These are phyloP conservation scores for Poliocrania exsul DNA, from an alignment of 2,797 vertebrate species.

Conservation along the genomic window DNA sequence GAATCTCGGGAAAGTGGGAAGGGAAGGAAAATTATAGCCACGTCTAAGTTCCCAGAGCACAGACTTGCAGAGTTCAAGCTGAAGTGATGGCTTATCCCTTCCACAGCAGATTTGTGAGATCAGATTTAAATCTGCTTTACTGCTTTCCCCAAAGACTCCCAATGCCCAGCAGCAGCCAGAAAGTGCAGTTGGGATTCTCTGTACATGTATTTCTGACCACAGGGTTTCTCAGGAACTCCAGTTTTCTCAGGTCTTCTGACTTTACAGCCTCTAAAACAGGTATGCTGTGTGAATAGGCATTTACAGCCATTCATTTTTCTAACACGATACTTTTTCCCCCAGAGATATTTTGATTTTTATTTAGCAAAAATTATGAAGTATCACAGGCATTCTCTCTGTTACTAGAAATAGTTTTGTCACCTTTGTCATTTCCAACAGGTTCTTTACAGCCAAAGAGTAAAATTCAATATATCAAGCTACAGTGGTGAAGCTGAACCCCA, in stretches of 20 bases:
- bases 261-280: neutral
- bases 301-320: neutral
- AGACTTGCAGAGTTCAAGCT: neutral
- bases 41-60: neutral
- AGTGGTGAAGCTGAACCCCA: neutral
- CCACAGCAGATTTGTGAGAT: neutral
- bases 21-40: neutral
- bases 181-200: neutral
- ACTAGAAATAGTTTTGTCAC: neutral
- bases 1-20: neutral
- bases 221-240: neutral
- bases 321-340: neutral
- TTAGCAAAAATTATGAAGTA: neutral
- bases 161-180: neutral
- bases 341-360: neutral
- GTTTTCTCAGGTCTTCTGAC: neutral
- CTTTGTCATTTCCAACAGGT: neutral
- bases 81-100: neutral
- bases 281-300: neutral
- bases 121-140: slow-evolving; percentile 19
- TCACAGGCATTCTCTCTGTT: neutral
- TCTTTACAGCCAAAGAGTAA: neutral
- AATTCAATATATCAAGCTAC: neutral
- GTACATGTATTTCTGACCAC: neutral
- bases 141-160: neutral